Percentiles rank a stretch among this genome's conserved stretches.
Evolutionary conservation across 92 coral and sea anemone species (phyloP).

Genomic region (Porites divaricata): DNA sequence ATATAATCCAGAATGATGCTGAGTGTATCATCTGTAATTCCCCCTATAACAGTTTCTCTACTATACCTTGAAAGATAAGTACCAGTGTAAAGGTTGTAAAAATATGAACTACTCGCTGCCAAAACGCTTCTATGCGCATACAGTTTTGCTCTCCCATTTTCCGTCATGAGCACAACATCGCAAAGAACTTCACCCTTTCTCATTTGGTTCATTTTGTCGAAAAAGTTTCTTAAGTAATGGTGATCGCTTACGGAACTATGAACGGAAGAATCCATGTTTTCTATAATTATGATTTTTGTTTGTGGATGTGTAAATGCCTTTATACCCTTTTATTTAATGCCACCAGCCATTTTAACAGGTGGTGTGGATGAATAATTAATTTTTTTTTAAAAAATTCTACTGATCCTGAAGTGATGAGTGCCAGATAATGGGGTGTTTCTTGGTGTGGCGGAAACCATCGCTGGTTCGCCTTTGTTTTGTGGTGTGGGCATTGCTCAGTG

Average conservation of each 20-base stretch:
- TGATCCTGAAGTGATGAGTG: neutral
- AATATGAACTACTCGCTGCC: conserved; percentile 90
- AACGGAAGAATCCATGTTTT: conserved; percentile 21
- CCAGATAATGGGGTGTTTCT: neutral
- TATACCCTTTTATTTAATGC: neutral
- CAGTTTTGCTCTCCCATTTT: conserved; percentile 69
- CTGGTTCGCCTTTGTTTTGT: no score
- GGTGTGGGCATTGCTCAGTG: no score
- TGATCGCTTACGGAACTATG: conserved; percentile 38
- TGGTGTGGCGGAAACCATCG: no score
- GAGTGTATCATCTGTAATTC: conserved; percentile 66
- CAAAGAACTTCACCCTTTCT: conserved; percentile 75
- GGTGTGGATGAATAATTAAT: conserved; percentile 26
- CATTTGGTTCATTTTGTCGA: conserved; percentile 73
- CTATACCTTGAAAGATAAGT: conserved; percentile 68
- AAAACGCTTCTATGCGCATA: conserved; percentile 88
- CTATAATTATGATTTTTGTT: neutral
- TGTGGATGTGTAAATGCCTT: neutral
- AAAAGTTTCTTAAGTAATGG: conserved; percentile 40
- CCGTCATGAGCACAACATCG: conserved; percentile 81
- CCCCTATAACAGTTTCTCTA: conserved; percentile 72
- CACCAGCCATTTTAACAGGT: conserved; percentile 33
- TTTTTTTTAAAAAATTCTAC: neutral
- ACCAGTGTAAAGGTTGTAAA: conserved; percentile 75
- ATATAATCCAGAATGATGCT: conserved; percentile 69